A percentile compares a stretch with the other conserved stretches of the same genome.
These are phyloP conservation scores for Tachystola acroxantha DNA, from an alignment of 2,888 invertebrate species.

Conservation along the genomic window DNA sequence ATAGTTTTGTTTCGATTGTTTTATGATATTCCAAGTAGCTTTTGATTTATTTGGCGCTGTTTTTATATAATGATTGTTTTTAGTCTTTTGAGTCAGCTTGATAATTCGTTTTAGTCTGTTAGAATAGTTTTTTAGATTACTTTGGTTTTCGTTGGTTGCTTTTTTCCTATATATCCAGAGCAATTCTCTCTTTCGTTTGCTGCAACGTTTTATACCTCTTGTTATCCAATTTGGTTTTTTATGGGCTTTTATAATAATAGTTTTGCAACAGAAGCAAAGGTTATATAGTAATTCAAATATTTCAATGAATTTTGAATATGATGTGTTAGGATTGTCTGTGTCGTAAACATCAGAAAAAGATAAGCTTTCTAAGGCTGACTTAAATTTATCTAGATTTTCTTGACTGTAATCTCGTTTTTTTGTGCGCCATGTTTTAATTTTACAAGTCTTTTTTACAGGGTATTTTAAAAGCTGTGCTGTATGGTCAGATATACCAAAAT, in stretches of 20 bases:
- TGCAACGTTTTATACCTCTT: neutral
- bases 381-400: slow-evolving; percentile 2
- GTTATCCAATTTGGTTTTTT: slow-evolving; percentile 3
- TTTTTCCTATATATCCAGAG: neutral
- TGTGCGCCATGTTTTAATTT: neutral
- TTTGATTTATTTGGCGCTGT: neutral
- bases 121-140: neutral
- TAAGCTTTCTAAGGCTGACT: neutral
- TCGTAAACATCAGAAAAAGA: slow-evolving; percentile 4
- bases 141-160: neutral
- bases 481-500: slow-evolving; percentile 4
- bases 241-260: neutral
- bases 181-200: neutral
- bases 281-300: slow-evolving; percentile 3
- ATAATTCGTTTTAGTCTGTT: neutral
- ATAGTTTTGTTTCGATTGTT: neutral
- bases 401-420: slow-evolving; percentile 1
- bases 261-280: neutral
- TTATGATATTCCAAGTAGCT: slow-evolving; percentile 3
- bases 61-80: slow-evolving; percentile 1
- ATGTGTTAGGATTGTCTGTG: neutral
- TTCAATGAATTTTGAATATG: slow-evolving; percentile 2
- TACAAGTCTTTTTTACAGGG: slow-evolving; percentile 6
- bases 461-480: slow-evolving; percentile 3
- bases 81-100: neutral